Evolutionary conservation across 2,113 vertebrate genomes (phyloP).

Genomic region (Anolis sagrei): DNA sequence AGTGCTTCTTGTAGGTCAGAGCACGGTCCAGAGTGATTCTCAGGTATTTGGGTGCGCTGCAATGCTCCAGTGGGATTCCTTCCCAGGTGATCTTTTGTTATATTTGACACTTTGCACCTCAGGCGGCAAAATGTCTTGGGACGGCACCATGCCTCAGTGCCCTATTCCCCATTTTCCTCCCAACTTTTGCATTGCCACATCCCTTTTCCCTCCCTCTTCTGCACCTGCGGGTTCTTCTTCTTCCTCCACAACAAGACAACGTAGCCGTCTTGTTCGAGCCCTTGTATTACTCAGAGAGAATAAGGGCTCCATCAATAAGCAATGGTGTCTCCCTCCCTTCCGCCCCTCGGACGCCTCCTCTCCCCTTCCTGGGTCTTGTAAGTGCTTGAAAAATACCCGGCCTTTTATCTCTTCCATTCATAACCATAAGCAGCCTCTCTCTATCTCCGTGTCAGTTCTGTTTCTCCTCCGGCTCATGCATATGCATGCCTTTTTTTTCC

Average conservation of each 20-base stretch:
- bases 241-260: neutral
- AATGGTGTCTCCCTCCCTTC: neutral
- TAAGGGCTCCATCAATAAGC: neutral
- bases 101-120: too few relatives aligned
- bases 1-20: too few relatives aligned
- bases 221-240: too few relatives aligned
- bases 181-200: too few relatives aligned
- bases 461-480: neutral
- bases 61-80: too few relatives aligned
- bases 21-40: too few relatives aligned
- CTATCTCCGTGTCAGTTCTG: neutral
- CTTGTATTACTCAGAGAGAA: neutral
- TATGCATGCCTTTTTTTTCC: neutral
- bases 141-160: too few relatives aligned
- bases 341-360: too few relatives aligned
- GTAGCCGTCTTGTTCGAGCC: neutral
- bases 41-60: too few relatives aligned
- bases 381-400: neutral
- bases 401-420: constrained; percentile 4
- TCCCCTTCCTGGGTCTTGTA: neutral
- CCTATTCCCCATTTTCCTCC: too few relatives aligned
- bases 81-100: too few relatives aligned
- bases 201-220: neutral
- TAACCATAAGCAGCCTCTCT: neutral
- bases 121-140: too few relatives aligned